Evolutionary conservation across 2,797 vertebrate genomes (phyloP), one percentile per base, ranked within the genome.

Genomic region (Pantherophis vulpinus): DNA sequence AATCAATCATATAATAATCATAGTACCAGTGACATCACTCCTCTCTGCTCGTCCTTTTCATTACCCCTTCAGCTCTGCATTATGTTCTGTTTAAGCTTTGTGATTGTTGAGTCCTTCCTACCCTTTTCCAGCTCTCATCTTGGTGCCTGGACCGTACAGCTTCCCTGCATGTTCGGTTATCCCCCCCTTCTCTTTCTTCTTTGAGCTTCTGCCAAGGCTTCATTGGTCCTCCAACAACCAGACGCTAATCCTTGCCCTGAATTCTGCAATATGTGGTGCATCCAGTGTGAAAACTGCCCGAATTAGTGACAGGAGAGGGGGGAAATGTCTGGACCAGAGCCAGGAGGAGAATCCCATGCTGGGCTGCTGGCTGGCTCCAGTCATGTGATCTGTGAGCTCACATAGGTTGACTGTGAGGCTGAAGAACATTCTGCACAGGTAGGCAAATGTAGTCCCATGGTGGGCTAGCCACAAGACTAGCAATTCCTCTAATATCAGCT

Each of bases 401-500:
- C 70, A 63, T 11, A 42, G 58, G 27, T 12, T 42, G 23, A 61
- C 47, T 4, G 2, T 89, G 87, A 29, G 20, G 47, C 0, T 55
- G 66, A 29, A 5, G 89, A 94, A 93, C 92, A 90, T 95, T 93
- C 87, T 91, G 91, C 70, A 18, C 88, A 74, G 54, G 13, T 20
- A 79, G 63, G 51, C 79, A 18, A 16, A 3, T 9, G 56, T 56
- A 55, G 74, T 54, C 37, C 66, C n/a, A 59, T 51, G 55, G 61
- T 74, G 87, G 29, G 92, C 54, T 56, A 32, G 37, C 66, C 27
- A 37, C 89, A n/a, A 56, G 88, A 32, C 88, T 91, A 95, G 92
- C 94, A 88, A 90, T 89, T 94, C 93, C 93, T 88, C 91, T 92
- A 94, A 93, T 86, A 10, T 70, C 90, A 27, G 51, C 58, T 4